Evolutionary conservation across 1,140 invertebrate genomes (phyloP), one percentile per base, ranked within the genome.

Genomic region (Pseudomyrmex pallidus): DNA sequence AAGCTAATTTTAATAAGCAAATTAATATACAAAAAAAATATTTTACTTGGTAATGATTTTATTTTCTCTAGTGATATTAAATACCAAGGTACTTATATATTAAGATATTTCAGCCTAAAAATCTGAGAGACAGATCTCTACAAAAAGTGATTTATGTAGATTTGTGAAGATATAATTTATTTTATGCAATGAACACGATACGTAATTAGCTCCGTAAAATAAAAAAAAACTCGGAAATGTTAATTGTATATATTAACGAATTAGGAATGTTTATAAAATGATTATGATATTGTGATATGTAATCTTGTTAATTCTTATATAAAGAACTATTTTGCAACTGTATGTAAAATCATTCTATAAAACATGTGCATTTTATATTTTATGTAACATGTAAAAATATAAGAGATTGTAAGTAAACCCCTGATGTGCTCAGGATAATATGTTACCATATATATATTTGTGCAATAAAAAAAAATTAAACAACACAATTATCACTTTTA

Each of bases 251-350:
- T n/a, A 72, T 80, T 76, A 74, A 56, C 15, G 20, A 54, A 70
- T 86, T 82, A 82, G 12, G 74, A 50, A 25, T 64, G 22, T 74
- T 50, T 74, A 46, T 74, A 62, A 10, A 82, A 46, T 64, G 20
- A 54, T 62, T 15, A 62, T 5, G 35, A 25, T 20, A 54, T 61
- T 66, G 13, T 67, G 56, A 59, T 74, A 61, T 17, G 25, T 13
- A 74, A n/a, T 66, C 62, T 35, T 64, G 67, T 72, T 63, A 68
- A 68, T 46, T 48, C 78, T 66, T 61, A 78, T 86, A 59, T 15
- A 78, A 61, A 73, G 7, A 52, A 66, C 20, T 62, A 57, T 72
- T 83, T 70, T 83, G 25, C 73, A 78, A 63, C 48, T 68, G 35
- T 48, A 77, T 25, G 48, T 22, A 10, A 76, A 63, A 63, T 70